Evolutionary conservation across 1,140 invertebrate species (phyloP).

Genomic region (Acromyrmex heyeri): DNA sequence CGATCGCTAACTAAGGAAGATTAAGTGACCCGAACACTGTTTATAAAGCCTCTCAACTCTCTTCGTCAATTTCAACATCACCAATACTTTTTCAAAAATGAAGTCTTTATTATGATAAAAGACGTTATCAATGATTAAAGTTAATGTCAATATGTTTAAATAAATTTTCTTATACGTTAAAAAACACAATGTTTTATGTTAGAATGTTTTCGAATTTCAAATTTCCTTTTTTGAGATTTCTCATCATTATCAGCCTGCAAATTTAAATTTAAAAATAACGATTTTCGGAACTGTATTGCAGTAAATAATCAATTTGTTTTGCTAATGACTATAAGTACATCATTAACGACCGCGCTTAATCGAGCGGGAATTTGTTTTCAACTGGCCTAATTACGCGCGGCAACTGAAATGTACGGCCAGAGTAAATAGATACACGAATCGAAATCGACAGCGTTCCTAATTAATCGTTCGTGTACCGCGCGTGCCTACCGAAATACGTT

Average conservation of each 20-base stretch:
- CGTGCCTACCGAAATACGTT: constrained; percentile 20
- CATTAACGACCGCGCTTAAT: constrained; percentile 53
- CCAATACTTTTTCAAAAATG: constrained; percentile 41
- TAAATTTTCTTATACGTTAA: background rate
- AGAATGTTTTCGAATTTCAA: background rate
- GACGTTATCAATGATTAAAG: background rate
- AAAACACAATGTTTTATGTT: background rate
- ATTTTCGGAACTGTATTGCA: background rate
- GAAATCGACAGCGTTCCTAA: constrained; percentile 57
- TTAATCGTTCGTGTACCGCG: constrained; percentile 35
- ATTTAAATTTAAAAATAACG: background rate
- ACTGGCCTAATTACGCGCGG: constrained; percentile 55
- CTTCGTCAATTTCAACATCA: constrained; percentile 36
- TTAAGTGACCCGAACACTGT: constrained; percentile 69
- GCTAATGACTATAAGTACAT: constrained; percentile 54
- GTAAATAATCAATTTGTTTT: constrained; percentile 27
- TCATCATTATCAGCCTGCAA: background rate
- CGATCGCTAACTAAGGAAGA: constrained; percentile 75
- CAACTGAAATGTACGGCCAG: constrained; percentile 38
- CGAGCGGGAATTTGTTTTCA: constrained; percentile 58
- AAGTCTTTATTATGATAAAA: constrained; percentile 38
- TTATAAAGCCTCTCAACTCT: constrained; percentile 65
- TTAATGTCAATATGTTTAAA: background rate
- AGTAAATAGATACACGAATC: constrained; percentile 36
- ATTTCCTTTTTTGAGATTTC: background rate